Evolutionary conservation across 1,140 invertebrate genomes (phyloP).

Genomic region (Drosophila sechellia): DNA sequence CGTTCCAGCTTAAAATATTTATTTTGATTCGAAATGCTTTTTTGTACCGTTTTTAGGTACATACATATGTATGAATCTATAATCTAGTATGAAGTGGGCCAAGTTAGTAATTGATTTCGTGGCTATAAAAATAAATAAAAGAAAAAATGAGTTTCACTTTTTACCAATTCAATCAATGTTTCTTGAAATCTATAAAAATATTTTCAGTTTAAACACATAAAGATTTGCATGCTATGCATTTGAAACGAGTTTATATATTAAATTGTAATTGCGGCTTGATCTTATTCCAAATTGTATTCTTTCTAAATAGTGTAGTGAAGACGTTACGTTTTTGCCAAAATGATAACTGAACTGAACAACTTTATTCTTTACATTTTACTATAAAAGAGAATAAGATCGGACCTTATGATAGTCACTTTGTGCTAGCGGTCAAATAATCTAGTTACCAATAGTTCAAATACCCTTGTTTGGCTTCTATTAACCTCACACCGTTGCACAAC

Average conservation of each 20-base stretch:
- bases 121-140: slow-evolving; percentile 20
- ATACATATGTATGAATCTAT: no score
- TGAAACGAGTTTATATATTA: not conserved
- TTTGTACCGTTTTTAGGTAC: no score
- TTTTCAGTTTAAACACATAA: slow-evolving; percentile 37
- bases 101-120: slow-evolving; percentile 18
- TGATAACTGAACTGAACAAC: no score
- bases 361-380: no score
- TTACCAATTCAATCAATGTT: slow-evolving; percentile 27
- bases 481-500: slow-evolving; percentile 22
- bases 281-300: not conserved
- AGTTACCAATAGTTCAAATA: not conserved
- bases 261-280: not conserved
- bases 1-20: no score
- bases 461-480: not conserved
- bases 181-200: slow-evolving; percentile 42
- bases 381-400: not conserved
- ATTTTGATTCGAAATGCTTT: no score
- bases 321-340: no score
- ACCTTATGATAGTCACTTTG: not conserved
- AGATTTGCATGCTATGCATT: slow-evolving; percentile 15
- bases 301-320: not conserved
- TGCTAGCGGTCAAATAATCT: not conserved
- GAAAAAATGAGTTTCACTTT: slow-evolving; percentile 38
- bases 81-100: slow-evolving; percentile 28